These are phyloP conservation scores for Eristalis intricaria DNA, from an alignment of 2,888 invertebrate genomes.

Conservation along the genomic window DNA sequence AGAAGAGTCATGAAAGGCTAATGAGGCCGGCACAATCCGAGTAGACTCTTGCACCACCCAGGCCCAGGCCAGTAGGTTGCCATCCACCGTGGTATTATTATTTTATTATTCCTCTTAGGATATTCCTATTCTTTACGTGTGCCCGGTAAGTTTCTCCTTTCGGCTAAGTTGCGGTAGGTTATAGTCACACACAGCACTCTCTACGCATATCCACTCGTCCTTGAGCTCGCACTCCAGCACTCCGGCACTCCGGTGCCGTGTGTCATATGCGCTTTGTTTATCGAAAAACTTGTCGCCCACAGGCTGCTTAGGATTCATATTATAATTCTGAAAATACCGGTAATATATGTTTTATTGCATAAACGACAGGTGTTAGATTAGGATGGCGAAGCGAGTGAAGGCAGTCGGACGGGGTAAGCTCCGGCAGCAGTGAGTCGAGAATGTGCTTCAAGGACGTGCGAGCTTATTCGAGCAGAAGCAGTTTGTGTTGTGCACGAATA, in stretches of 20 bases:
- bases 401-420: not conserved
- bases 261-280: slow-evolving; percentile 58
- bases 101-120: slow-evolving; percentile 48
- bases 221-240: not conserved
- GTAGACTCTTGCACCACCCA: not conserved
- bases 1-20: slow-evolving; percentile 40
- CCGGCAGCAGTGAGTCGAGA: slow-evolving; percentile 10
- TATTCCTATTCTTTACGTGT: slow-evolving; percentile 18
- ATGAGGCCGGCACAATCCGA: slow-evolving; percentile 33
- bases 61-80: not conserved
- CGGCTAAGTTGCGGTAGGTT: slow-evolving; percentile 34
- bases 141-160: slow-evolving; percentile 16
- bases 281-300: slow-evolving; percentile 61
- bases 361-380: slow-evolving; percentile 60
- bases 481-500: slow-evolving; percentile 1
- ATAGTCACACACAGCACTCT: slow-evolving; percentile 11
- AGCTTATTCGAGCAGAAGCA: slow-evolving; percentile 4
- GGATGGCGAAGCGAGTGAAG: slow-evolving; percentile 7
- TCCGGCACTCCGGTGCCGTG: slow-evolving; percentile 12
- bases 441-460: slow-evolving; percentile 48
- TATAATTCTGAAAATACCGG: slow-evolving; percentile 54
- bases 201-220: not conserved
- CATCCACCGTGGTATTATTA: slow-evolving; percentile 24
- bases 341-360: slow-evolving; percentile 60
- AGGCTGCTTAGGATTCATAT: slow-evolving; percentile 60